Evolutionary conservation across 2,797 vertebrate species (phyloP), one percentile per base, ranked within the genome.

Genomic region (Argyrosomus regius): DNA sequence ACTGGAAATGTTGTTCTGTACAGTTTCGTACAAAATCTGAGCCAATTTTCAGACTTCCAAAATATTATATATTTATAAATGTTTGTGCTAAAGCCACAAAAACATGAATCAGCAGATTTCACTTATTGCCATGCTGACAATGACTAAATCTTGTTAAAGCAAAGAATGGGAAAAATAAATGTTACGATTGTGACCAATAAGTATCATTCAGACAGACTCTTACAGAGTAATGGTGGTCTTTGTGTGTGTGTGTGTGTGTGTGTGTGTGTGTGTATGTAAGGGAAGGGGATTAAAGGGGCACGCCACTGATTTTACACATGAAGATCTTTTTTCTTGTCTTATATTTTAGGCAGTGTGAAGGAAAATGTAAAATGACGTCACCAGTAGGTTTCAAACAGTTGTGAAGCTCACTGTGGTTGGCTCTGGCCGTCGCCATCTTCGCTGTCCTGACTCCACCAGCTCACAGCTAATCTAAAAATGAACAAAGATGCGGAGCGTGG

Each of bases 141-240:
- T 11, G 53, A 54, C 22, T 24, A 28, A 39, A 77, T 75, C 48
- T 60, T 65, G n/a, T 65, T 70, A 46, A 49, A 72, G 49, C 26
- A 24, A 14, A 61, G 50, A 58, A 73, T 48, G 18, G 22, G 39
- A 48, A 67, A 65, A 75, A 80, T 65, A 22, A 72, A 68, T 18
- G 76, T 61, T 61, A 9, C 0, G 10, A 22, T 31, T 69, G 17
- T 76, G 68, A 71, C 8, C 56, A 77, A n/a, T 41, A 20, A 17
- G 39, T 62, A 68, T 69, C 43, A 49, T 22, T 50, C 39, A 63
- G 41, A 52, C 22, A 50, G 52, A 71, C 5, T 20, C 53, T 22
- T 22, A 53, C 6, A 68, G 16, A 72, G 26, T n/a, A 4, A 13
- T 3, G 17, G 3, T 16, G 8, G 24, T 11, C 4, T 28, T 28